Percentiles rank a stretch among this genome's conserved stretches.
These are phyloP conservation scores for Maconellicoccus hirsutus DNA, from an alignment of 1,140 invertebrate genomes.

Conservation along the genomic window DNA sequence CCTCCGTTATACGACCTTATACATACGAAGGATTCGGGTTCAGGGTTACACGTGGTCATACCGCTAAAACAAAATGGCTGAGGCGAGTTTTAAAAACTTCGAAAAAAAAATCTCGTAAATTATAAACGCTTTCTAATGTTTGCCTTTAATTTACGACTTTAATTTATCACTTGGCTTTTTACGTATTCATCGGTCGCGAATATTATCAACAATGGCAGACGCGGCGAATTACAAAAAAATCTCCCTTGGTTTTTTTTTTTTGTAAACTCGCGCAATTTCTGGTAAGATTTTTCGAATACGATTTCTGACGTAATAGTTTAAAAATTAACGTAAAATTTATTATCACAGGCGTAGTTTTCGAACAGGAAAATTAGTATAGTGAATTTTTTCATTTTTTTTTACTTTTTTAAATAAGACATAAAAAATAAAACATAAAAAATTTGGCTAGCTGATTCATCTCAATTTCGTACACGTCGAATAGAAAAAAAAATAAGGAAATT, in stretches of 20 bases:
- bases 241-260: not conserved
- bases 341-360: constrained; percentile 3
- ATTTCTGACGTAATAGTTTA: not conserved
- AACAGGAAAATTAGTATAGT: constrained; percentile 4
- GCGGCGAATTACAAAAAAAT: not conserved
- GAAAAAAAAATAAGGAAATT: not conserved
- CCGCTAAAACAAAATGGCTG: not conserved
- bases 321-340: constrained; percentile 10
- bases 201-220: no score
- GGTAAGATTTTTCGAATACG: not conserved
- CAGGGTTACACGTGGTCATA: not conserved
- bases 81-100: not conserved
- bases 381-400: not conserved
- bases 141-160: not conserved
- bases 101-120: not conserved
- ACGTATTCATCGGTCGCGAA: not conserved
- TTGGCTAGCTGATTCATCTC: not conserved
- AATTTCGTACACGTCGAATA: not conserved
- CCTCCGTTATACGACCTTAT: no score
- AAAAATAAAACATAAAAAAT: not conserved
- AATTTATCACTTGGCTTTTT: not conserved
- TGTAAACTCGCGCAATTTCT: not conserved
- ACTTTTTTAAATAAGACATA: not conserved
- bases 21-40: not conserved
- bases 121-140: not conserved